Conservation (phyloP, 2,888 invertebrate genomes). For the Cheiracanthium punctorium region DNA sequence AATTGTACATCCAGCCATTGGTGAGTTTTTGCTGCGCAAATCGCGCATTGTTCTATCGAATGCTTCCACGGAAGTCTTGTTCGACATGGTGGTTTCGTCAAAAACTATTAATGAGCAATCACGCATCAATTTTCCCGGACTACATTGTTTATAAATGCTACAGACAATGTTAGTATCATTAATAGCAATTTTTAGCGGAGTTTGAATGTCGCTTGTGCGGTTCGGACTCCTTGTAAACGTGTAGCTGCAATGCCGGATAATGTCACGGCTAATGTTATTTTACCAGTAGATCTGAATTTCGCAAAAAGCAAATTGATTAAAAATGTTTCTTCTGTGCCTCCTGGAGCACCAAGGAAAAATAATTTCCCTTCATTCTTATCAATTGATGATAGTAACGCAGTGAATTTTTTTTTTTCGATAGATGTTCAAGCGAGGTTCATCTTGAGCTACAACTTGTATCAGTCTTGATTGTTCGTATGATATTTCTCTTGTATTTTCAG, state of each 20-base stretch:
- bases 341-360: conserved; percentile 22
- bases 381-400: conserved; percentile 2
- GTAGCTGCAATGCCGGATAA: not conserved
- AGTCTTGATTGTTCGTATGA: not conserved
- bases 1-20: not conserved
- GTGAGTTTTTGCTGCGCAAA: not conserved
- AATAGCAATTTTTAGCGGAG: not conserved
- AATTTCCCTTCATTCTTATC: conserved; percentile 1
- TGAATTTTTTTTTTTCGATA: not conserved
- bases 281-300: not conserved
- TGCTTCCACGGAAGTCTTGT: conserved; percentile 7
- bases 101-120: not conserved
- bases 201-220: not conserved
- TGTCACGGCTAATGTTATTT: not conserved
- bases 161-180: not conserved
- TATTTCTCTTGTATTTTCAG: not conserved
- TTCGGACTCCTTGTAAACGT: not conserved
- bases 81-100: not conserved
- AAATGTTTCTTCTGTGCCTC: not conserved
- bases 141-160: not conserved
- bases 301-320: conserved; percentile 1
- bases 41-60: not conserved
- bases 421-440: not conserved
- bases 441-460: not conserved
- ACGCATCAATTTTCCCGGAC: not conserved